Evolutionary conservation across 1,140 invertebrate species (phyloP).

Genomic region (Sinonovacula constricta): DNA sequence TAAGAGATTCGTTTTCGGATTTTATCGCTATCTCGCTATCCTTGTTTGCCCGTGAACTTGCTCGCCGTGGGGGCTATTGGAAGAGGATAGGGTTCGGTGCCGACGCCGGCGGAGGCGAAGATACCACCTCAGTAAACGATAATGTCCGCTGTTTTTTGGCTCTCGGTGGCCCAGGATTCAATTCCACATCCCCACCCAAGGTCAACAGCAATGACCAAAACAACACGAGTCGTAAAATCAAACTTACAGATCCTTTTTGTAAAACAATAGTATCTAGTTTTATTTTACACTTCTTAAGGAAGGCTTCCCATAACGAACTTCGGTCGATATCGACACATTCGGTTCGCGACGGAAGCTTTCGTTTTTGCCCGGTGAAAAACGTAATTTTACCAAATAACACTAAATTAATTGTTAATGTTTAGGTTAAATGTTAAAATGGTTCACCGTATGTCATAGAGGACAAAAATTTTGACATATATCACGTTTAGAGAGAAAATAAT

Average conservation of each 20-base stretch:
- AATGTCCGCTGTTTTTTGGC: background rate
- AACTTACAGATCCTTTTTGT: background rate
- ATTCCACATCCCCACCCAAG: background rate
- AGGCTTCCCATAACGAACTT: too few species aligned
- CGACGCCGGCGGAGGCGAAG: background rate
- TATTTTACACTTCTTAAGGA: background rate
- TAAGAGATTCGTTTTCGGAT: background rate
- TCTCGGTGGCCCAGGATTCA: background rate
- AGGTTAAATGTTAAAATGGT: too few species aligned
- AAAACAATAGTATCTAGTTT: background rate
- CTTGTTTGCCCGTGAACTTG: background rate
- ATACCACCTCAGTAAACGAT: too few species aligned
- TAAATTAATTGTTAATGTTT: too few species aligned
- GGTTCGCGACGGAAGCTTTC: too few species aligned
- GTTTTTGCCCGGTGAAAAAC: too few species aligned
- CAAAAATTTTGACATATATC: too few species aligned
- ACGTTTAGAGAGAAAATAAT: too few species aligned
- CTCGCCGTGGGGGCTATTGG: background rate
- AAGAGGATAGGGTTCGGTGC: background rate
- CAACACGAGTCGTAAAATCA: background rate
- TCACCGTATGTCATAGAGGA: too few species aligned
- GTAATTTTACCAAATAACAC: too few species aligned
- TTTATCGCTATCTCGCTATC: background rate
- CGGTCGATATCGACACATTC: too few species aligned
- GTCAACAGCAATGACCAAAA: background rate